Conservation (phyloP, 1,140 invertebrate species). For the Drosophila insularis region DNA sequence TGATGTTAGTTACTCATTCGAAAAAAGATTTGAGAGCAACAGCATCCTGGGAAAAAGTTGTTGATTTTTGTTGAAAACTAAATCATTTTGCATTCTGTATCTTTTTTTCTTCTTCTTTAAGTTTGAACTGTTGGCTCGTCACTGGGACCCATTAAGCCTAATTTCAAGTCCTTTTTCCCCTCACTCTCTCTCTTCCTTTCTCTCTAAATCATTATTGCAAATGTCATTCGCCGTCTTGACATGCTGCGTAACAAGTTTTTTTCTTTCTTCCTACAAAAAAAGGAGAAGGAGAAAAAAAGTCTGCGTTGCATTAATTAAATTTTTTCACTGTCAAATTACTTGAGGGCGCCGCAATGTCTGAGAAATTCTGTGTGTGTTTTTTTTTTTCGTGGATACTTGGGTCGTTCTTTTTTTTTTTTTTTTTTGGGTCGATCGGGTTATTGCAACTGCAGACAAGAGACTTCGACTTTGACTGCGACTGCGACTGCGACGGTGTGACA, state of each 20-base stretch:
- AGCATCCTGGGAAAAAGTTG: too few relatives aligned
- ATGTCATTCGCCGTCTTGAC: constrained; percentile 67
- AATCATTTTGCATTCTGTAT: too few relatives aligned
- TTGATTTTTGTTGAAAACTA: too few relatives aligned
- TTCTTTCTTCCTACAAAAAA: constrained; percentile 28
- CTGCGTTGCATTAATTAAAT: constrained; percentile 48
- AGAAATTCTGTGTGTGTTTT: constrained; percentile 57
- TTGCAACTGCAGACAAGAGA: constrained; percentile 43
- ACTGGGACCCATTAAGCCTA: not conserved
- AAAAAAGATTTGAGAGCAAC: too few relatives aligned
- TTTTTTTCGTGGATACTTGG: constrained; percentile 49
- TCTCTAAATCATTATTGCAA: constrained; percentile 62
- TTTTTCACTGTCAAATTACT: constrained; percentile 69
- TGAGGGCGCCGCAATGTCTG: constrained; percentile 77
- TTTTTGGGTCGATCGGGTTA: constrained; percentile 49
- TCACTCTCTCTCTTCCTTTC: not conserved
- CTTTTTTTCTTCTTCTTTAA: too few relatives aligned
- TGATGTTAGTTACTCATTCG: too few relatives aligned
- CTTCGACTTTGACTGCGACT: not conserved
- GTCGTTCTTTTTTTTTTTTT: constrained; percentile 64
- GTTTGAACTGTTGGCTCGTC: too few relatives aligned
- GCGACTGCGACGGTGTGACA: not conserved
- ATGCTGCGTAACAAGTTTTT: constrained; percentile 76
- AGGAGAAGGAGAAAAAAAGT: constrained; percentile 25
- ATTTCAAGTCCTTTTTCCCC: not conserved